Percentiles rank a stretch among this genome's conserved stretches.
phyloP scores from a whole-genome alignment of 2,797 vertebrate species.

The Gila robusta region DNA sequence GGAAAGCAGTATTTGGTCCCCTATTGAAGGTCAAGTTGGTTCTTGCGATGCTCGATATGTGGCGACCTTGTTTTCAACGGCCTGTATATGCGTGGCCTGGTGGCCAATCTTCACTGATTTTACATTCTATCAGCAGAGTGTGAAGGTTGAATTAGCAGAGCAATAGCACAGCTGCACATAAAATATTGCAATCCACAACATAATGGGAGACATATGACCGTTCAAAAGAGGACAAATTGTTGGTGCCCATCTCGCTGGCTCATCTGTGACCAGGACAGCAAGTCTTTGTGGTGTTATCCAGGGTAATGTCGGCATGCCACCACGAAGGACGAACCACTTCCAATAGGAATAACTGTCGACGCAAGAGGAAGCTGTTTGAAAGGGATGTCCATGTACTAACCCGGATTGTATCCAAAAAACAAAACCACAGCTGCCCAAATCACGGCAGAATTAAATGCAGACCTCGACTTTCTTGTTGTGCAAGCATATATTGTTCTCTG shows the following conservation, averaged over 20 bases:
- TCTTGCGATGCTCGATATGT: neutral
- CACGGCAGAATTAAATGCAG: neutral
- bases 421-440: too few species aligned
- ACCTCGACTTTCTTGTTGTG: neutral
- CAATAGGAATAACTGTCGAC: neutral
- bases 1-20: neutral
- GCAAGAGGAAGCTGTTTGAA: neutral
- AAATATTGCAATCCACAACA: neutral
- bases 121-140: too few species aligned
- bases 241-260: neutral
- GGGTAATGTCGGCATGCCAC: neutral
- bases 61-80: too few species aligned
- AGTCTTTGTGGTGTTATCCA: neutral
- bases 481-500: neutral
- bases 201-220: neutral
- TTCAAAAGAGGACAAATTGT: neutral
- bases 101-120: too few species aligned
- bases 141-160: neutral
- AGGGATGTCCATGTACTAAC: neutral
- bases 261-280: neutral
- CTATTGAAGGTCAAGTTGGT: slow-evolving; percentile 2
- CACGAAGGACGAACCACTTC: neutral
- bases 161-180: too few species aligned
- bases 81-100: too few species aligned
- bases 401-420: neutral